phyloP scores from a whole-genome alignment of 2,888 invertebrate species.

The Rotaria sp. region DNA sequence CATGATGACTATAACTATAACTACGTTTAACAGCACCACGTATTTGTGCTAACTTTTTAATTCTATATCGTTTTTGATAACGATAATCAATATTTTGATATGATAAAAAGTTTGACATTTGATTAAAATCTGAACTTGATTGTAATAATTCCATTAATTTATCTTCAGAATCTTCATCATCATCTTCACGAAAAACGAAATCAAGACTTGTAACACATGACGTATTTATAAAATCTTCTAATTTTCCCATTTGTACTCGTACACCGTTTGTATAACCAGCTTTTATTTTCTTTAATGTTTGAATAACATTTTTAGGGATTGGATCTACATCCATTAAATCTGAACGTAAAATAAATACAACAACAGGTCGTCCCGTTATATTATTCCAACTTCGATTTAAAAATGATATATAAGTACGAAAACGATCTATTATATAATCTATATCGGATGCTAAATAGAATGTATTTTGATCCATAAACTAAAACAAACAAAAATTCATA shows the following conservation, averaged over 20 bases:
- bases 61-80: slow-evolving; percentile 2
- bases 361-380: slow-evolving; percentile 88
- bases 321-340: neutral
- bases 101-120: neutral
- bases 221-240: slow-evolving; percentile 88
- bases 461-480: slow-evolving; percentile 62
- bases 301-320: neutral
- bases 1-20: neutral
- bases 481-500: neutral
- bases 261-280: slow-evolving; percentile 99
- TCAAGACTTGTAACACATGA: slow-evolving; percentile 94
- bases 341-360: slow-evolving; percentile 52
- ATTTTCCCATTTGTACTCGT: slow-evolving; percentile 83
- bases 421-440: slow-evolving; percentile 91
- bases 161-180: slow-evolving; percentile 62
- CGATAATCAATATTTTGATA: slow-evolving; percentile 22
- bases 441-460: slow-evolving; percentile 91
- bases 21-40: slow-evolving; percentile 26
- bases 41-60: slow-evolving; percentile 21
- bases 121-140: neutral
- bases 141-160: slow-evolving; percentile 31
- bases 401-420: slow-evolving; percentile 92
- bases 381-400: slow-evolving; percentile 89
- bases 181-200: slow-evolving; percentile 68
- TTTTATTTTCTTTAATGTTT: slow-evolving; percentile 91